Percentiles rank a stretch among this genome's conserved stretches.
Evolutionary conservation across 2,797 vertebrate genomes (phyloP).

Genomic region (Natrix natrix): DNA sequence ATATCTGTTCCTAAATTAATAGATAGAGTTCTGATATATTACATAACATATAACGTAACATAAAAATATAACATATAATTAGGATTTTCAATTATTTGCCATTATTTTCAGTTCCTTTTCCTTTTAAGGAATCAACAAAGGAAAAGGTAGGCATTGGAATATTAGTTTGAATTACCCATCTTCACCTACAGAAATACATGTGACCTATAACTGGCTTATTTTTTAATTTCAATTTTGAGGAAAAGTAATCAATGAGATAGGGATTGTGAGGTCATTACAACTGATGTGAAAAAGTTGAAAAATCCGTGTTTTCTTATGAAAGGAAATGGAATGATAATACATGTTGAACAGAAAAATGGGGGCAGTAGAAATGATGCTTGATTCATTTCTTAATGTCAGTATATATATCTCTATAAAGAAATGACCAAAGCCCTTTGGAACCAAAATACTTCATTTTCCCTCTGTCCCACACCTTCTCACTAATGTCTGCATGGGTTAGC

Average conservation of each 20-base stretch:
- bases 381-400: background rate
- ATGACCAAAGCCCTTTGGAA: background rate
- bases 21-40: background rate
- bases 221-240: background rate
- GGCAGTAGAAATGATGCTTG: background rate
- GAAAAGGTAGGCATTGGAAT: background rate
- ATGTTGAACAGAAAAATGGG: background rate
- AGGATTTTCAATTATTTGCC: background rate
- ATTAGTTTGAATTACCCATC: background rate
- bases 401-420: background rate
- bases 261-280: background rate
- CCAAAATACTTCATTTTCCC: background rate
- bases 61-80: background rate
- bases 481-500: background rate
- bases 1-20: background rate
- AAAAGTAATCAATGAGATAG: background rate
- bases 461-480: background rate
- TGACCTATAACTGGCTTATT: background rate
- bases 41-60: background rate
- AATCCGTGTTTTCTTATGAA: background rate
- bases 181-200: background rate
- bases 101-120: background rate
- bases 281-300: background rate
- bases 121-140: background rate
- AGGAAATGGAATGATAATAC: background rate